Percentiles rank a stretch among this genome's conserved stretches.
Evolutionary conservation across 2,797 vertebrate species (phyloP).

Genomic region (Synaphobranchus kaupii): DNA sequence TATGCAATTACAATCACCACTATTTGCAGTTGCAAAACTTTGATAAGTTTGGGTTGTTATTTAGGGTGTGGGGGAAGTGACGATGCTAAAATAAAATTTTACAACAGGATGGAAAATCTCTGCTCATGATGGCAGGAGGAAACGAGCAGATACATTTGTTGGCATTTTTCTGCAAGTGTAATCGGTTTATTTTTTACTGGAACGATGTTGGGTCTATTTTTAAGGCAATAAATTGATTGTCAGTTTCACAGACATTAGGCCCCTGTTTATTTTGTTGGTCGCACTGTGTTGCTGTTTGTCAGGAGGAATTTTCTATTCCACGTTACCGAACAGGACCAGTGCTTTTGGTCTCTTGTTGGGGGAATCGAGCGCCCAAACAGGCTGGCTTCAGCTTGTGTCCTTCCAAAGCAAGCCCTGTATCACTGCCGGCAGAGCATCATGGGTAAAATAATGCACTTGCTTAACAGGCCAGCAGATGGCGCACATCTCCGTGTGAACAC

Average conservation of each 20-base stretch:
- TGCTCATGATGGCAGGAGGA: background rate
- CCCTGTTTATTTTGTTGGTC: background rate
- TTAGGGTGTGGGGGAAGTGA: background rate
- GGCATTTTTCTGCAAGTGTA: background rate
- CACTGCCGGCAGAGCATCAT: background rate
- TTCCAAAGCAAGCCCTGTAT: background rate
- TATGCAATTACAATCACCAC: background rate
- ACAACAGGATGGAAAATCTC: background rate
- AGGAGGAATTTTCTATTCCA: background rate
- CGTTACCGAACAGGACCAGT: background rate
- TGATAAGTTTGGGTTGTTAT: background rate
- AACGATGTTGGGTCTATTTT: background rate
- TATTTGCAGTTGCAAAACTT: background rate
- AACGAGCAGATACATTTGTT: background rate
- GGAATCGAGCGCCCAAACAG: background rate
- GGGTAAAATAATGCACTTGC: background rate
- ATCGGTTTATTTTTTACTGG: background rate
- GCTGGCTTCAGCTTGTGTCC: background rate
- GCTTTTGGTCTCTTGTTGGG: background rate
- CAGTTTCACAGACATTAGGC: background rate
- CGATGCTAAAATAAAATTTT: conserved; percentile 1
- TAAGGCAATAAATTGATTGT: conserved; percentile 14
- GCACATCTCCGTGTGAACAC: background rate
- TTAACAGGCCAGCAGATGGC: conserved; percentile 1
- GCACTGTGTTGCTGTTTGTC: background rate